Evolutionary conservation across 2,888 invertebrate genomes (phyloP), one percentile per base, ranked within the genome.

Genomic region (Stegophylla sp.): DNA sequence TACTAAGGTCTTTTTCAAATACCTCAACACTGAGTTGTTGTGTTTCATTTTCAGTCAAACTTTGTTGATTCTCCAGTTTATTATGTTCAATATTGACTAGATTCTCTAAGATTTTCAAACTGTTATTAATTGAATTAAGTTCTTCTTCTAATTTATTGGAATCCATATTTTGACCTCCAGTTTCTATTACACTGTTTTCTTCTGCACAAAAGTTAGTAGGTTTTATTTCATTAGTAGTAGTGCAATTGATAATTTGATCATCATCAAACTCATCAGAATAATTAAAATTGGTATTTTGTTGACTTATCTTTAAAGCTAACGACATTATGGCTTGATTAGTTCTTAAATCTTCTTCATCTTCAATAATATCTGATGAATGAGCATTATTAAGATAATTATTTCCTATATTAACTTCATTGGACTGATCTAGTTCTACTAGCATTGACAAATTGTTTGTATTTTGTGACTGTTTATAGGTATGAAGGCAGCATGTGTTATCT

Each of bases 41-140:
- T 10, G 3, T n/a, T 43, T 76, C 13, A 41, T 26, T 10, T 43
- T 9, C 12, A 12, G n/a, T 13, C 0, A n/a, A 13, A 53, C 23
- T 26, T 53, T 64, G 41, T 53, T 53, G 51, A 43, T 12, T n/a
- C 13, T 66, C 66, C 3, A 76, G 41, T 76, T 76, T 76, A n/a
- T 23, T 7, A 43, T 66, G 51, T 41, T 76, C 75, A 53, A 66
- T 66, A 43, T 53, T 66, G 41, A 76, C 75, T 10, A 76, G 26
- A 13, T 4, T 66, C 41, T 76, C 41, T 43, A 76, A 76, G 26
- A 76, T 9, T 53, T 53, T 76, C 17, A 76, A 76, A 43, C 75
- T n/a, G 9, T 26, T 53, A 9, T 15, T 17, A 10, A 63, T 53
- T n/a, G n/a, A n/a, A 43, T 76, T 17, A 26, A 5, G 10, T 12